A percentile compares a stretch with the other conserved stretches of the same genome.
These are phyloP conservation scores for Teinopalpus imperialis DNA, from an alignment of 2,888 invertebrate species.

Conservation along the genomic window DNA sequence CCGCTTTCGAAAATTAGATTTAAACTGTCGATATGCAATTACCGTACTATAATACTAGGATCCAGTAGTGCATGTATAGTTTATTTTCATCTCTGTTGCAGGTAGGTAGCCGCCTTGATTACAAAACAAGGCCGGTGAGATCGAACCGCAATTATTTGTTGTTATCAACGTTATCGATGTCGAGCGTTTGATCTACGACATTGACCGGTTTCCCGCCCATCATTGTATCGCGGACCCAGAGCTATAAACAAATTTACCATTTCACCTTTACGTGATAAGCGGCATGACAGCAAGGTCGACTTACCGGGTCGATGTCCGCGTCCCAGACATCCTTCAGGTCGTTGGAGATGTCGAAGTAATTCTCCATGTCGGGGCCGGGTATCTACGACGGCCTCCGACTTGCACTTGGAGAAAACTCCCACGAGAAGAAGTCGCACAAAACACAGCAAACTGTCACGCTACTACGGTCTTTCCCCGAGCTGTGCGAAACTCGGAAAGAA, in stretches of 20 bases:
- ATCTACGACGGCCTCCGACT: slow-evolving; percentile 60
- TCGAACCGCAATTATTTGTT: slow-evolving; percentile 33
- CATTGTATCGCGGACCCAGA: not conserved
- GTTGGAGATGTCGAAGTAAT: slow-evolving; percentile 88
- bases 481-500: slow-evolving; percentile 53
- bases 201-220: slow-evolving; percentile 17
- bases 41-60: slow-evolving; percentile 28
- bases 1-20: slow-evolving; percentile 13
- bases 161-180: slow-evolving; percentile 38
- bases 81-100: slow-evolving; percentile 46
- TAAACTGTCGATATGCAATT: slow-evolving; percentile 25
- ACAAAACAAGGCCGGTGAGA: slow-evolving; percentile 49
- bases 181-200: slow-evolving; percentile 28
- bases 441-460: slow-evolving; percentile 67
- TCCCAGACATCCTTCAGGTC: slow-evolving; percentile 92
- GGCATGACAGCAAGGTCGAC: slow-evolving; percentile 65
- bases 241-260: slow-evolving; percentile 23
- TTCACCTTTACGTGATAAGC: slow-evolving; percentile 50
- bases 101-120: slow-evolving; percentile 42
- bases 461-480: slow-evolving; percentile 53
- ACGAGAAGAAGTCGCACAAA: slow-evolving; percentile 52
- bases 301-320: slow-evolving; percentile 91
- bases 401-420: slow-evolving; percentile 49
- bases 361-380: slow-evolving; percentile 84
- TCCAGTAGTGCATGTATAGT: slow-evolving; percentile 38